Evolutionary conservation across 2,797 vertebrate genomes (phyloP), one percentile per base, ranked within the genome.

Genomic region (Euthynnus affinis): DNA sequence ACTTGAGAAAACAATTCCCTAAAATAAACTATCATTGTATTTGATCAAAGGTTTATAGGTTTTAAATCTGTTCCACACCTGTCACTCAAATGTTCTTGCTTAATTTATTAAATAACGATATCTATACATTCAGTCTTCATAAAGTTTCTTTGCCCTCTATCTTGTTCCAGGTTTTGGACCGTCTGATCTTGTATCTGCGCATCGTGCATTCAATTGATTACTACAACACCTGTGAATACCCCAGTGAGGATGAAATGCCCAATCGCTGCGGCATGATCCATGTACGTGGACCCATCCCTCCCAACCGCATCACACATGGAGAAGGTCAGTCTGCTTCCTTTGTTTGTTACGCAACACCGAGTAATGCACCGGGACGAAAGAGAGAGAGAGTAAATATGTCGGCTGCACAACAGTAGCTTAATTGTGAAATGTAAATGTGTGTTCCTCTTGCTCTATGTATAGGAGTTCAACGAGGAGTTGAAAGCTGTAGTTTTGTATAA

Each of bases 191-290:
- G 2, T 99, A 99, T 74, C 93, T 99, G 76, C 96, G 98, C 10
- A 88, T 98, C 0, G 97, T 99, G 6, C 98, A 99, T 85, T 98
- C 98, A 0, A 94, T 99, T 2, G 98, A 99, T 77, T 99, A 98
- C 75, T 99, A 99, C 80, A 98, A 98, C 90, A 96, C 95, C 22
- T 98, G 97, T 1, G 98, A 99, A 88, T 99, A 99, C 78, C 95
- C 96, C n/a, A 97, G 96, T 5, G 98, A 99, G 92, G 98, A 99
- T 8, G 97, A 98, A 86, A 99, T 99, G 98, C 97, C 97, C 14
- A 98, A 98, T 82, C 96, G 98, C 57, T 99, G 98, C 14, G 98
- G 97, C 27, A 98, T 99, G 89, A 94, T 98, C 78, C 98, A 99
- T 0, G 97, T 98, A 0, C 94, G 98, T 0, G 98, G 98, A 1